Conservation (phyloP, 2,113 vertebrate genomes). For the Chinchilla lanigera region DNA sequence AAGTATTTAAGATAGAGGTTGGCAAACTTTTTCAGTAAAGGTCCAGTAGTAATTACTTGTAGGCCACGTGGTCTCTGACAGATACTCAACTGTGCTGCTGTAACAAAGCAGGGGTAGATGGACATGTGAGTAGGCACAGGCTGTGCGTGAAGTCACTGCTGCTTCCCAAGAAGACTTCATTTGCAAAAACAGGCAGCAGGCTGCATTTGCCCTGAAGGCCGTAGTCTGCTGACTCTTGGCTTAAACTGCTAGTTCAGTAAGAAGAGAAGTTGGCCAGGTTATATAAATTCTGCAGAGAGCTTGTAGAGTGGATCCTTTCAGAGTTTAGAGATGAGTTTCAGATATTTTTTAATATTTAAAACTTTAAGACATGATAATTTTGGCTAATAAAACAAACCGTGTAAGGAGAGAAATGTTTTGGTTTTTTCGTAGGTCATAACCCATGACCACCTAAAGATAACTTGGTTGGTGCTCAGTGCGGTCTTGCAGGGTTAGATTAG, state of each 20-base stretch:
- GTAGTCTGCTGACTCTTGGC: neutral
- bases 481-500: neutral
- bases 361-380: neutral
- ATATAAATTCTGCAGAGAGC: neutral
- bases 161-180: neutral
- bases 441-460: neutral
- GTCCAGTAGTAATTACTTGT: neutral
- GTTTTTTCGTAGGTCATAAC: neutral
- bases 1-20: neutral
- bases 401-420: neutral
- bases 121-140: neutral
- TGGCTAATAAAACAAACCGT: neutral
- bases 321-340: slow-evolving; percentile 13
- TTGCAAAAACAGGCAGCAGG: neutral
- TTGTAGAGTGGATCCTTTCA: slow-evolving; percentile 12
- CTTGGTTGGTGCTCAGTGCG: neutral
- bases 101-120: neutral
- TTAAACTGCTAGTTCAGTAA: neutral
- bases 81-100: neutral
- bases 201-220: neutral
- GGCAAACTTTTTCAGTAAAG: neutral
- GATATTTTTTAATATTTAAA: neutral
- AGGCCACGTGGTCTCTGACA: neutral
- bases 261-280: neutral
- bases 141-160: neutral